These are phyloP conservation scores for Phylloscopus trochiloides DNA, from an alignment of 2,113 vertebrate genomes.

Conservation along the genomic window DNA sequence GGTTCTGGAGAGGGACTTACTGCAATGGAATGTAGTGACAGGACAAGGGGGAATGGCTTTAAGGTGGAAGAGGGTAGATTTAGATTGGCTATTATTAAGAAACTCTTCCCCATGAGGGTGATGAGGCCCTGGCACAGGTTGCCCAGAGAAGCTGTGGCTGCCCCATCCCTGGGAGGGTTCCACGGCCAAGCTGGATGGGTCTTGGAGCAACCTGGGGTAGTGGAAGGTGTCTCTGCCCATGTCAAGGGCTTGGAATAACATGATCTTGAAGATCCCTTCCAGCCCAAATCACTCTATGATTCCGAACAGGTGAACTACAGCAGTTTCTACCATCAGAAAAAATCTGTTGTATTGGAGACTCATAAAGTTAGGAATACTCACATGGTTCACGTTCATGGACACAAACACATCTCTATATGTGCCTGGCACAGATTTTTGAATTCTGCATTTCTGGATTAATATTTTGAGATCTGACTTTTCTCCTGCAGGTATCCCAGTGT, in stretches of 20 bases:
- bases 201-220: fast-evolving
- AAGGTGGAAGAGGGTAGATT: neutral
- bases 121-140: neutral
- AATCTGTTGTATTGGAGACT: neutral
- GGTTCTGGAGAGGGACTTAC: neutral
- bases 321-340: neutral
- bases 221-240: neutral
- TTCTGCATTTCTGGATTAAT: neutral
- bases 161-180: neutral
- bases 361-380: neutral
- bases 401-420: fast-evolving
- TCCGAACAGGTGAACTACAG: neutral
- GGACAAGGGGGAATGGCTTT: neutral
- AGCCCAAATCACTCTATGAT: neutral
- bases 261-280: neutral
- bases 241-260: neutral
- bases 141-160: neutral
- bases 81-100: neutral
- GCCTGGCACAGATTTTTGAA: neutral
- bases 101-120: neutral
- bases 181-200: neutral
- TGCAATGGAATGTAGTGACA: neutral
- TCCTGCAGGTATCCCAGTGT: neutral
- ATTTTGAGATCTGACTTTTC: neutral
- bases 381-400: neutral